Base-by-base conservation (phyloP, 2,888 invertebrate genomes). In the Saturnia japonica region DNA sequence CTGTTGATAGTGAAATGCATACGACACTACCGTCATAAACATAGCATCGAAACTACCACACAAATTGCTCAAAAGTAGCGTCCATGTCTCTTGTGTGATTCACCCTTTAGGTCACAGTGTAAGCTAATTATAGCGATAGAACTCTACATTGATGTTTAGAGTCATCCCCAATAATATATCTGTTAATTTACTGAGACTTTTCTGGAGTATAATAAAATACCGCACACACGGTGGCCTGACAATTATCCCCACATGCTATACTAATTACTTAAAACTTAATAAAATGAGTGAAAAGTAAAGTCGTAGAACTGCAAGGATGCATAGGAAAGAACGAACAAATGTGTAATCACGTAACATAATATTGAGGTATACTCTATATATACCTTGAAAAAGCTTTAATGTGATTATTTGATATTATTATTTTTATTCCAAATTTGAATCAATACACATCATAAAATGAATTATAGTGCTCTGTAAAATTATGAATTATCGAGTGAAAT, bases 31-130 rank as follows among this genome's bases (percentile, higher is more conserved):
- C 7, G 40, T 40, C 64, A 40, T 64, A 64, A 64, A 64, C 64
- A 64, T 64, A 64, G 40, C 64, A 64, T 64, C n/a, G 64, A 40
- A 64, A 40, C 64, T 64, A 64, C 64, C 64, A 40, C 34, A 40
- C 64, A 64, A 64, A 64, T 64, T 40, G 40, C 64, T 64, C 64
- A 64, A 64, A 64, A 34, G 57, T 12, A 62, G 16, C 14, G 62
- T 34, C 28, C 28, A 11, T 8, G 64, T 64, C 40, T 40, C n/a
- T 40, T 19, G 40, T 64, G 40, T 11, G 40, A 40, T 40, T 64
- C 19, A 9, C n/a, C 54, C 40, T 64, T 34, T 14, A 54, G 64
- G 40, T n/a, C 64, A 64, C 19, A 64, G 64, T n/a, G 7, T 22
- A 64, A 64, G 19, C 16, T n/a, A n/a, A n/a, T 40, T 40, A 34